Percentiles rank a stretch among this genome's conserved stretches.
Conservation (phyloP, 2,888 invertebrate species). For the Pecten maximus region DNA sequence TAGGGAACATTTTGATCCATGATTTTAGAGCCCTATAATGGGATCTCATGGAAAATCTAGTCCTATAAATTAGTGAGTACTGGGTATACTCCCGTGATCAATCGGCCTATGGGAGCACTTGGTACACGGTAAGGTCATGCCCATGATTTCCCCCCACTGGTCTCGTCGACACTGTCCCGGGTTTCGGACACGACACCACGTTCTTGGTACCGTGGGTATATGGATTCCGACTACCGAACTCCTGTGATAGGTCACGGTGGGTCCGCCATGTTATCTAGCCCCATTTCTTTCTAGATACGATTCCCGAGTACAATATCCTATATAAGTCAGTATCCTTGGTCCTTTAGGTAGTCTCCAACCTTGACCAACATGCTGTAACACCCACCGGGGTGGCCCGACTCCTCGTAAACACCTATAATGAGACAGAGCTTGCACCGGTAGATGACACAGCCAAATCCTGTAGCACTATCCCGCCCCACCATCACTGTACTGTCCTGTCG, state of each 20-base stretch:
- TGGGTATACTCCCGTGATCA: background rate
- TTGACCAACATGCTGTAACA: constrained; percentile 68
- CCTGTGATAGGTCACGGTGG: too few relatives aligned
- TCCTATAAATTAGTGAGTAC: too few relatives aligned
- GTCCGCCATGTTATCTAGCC: too few relatives aligned
- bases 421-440: constrained; percentile 68
- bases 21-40: too few relatives aligned
- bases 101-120: background rate
- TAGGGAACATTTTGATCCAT: too few relatives aligned
- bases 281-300: background rate
- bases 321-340: constrained; percentile 67
- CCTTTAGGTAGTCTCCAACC: constrained; percentile 71
- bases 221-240: background rate
- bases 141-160: background rate
- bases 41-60: too few relatives aligned
- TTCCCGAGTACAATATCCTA: background rate
- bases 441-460: constrained; percentile 69
- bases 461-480: constrained; percentile 66
- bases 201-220: background rate
- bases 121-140: background rate
- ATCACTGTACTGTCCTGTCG: constrained; percentile 65
- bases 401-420: constrained; percentile 69
- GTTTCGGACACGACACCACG: background rate
- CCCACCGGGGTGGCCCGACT: constrained; percentile 70
- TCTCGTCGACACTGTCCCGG: background rate